A percentile compares a stretch with the other conserved stretches of the same genome.
phyloP scores from a whole-genome alignment of 2,888 invertebrate genomes.

The Muscina levida region DNA sequence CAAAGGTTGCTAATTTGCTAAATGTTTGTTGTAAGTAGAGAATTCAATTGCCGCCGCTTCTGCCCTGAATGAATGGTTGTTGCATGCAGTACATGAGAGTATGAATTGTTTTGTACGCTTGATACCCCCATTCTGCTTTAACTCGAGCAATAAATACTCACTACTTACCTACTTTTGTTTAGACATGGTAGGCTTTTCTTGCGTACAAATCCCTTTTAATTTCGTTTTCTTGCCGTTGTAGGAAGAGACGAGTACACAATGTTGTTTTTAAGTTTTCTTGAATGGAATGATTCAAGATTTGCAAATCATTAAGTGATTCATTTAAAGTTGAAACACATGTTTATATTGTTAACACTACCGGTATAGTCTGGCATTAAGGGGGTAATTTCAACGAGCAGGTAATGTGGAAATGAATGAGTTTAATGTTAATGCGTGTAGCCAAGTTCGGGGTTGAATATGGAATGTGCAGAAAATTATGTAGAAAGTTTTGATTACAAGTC shows the following conservation, averaged over 20 bases:
- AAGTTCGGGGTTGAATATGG: no score
- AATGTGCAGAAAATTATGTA: no score
- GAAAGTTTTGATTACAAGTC: no score
- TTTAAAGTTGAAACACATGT: slow-evolving; percentile 54
- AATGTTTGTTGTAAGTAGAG: no score
- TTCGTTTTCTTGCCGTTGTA: slow-evolving; percentile 9
- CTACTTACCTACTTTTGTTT: slow-evolving; percentile 54
- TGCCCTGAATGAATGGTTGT: no score
- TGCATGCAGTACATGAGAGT: no score
- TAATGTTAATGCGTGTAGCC: background rate
- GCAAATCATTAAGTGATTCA: slow-evolving; percentile 39
- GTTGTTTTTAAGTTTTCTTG: slow-evolving; percentile 25
- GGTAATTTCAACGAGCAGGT: slow-evolving; percentile 13
- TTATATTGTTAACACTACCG: slow-evolving; percentile 38
- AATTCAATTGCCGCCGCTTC: no score
- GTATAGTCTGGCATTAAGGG: background rate
- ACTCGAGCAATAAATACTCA: background rate
- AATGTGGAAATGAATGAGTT: slow-evolving; percentile 2
- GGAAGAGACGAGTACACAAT: no score
- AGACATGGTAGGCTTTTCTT: background rate
- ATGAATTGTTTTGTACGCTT: no score
- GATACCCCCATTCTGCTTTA: no score
- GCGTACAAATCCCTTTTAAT: background rate
- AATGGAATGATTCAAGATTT: slow-evolving; percentile 20
- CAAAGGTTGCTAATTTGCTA: slow-evolving; percentile 45